These are phyloP conservation scores for Linepithema humile DNA, from an alignment of 1,140 invertebrate species.

Conservation along the genomic window DNA sequence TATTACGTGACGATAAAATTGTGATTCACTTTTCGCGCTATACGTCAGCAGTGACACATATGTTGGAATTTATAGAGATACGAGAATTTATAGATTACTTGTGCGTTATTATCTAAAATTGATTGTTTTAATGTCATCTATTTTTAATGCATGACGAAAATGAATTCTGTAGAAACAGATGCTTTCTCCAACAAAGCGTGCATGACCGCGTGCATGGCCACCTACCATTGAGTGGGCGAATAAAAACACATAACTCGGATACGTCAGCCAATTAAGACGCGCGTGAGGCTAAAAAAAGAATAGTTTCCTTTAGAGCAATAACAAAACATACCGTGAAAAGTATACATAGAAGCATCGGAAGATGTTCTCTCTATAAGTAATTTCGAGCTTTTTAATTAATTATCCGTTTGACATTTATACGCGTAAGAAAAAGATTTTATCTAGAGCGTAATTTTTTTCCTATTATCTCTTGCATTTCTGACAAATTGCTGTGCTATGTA, in stretches of 20 bases:
- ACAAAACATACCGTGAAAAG: background rate
- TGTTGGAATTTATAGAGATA: background rate
- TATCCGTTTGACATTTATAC: background rate
- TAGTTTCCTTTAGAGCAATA: background rate
- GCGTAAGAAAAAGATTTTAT: background rate
- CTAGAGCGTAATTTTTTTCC: background rate
- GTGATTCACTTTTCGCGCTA: background rate
- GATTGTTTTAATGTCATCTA: background rate
- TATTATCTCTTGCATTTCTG: background rate
- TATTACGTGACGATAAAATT: background rate
- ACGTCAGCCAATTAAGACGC: background rate
- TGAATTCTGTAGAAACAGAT: background rate
- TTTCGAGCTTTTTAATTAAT: background rate
- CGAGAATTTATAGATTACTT: no score
- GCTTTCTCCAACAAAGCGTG: background rate
- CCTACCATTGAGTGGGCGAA: background rate
- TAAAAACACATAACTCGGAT: background rate
- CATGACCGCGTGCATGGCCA: no score
- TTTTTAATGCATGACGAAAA: conserved; percentile 18
- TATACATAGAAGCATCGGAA: background rate
- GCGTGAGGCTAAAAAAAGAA: background rate
- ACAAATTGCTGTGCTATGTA: background rate
- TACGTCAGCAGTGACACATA: background rate
- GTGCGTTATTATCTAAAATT: background rate
- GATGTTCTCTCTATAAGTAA: conserved; percentile 18